Evolutionary conservation across 2,113 vertebrate species (phyloP).

Genomic region (Epinephelus moara): DNA sequence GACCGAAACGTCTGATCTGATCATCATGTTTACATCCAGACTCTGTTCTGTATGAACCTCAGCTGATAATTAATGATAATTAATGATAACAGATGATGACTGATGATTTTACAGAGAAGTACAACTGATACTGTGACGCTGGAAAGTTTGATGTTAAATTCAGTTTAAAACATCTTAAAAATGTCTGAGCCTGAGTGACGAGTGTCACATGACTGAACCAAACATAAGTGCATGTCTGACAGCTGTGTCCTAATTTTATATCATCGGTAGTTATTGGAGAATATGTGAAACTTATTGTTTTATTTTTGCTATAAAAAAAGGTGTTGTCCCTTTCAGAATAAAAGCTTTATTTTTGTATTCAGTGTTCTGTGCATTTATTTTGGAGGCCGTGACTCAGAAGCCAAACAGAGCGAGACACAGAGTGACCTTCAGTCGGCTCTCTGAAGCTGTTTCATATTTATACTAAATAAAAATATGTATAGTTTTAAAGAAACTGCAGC

Average conservation of each 20-base stretch:
- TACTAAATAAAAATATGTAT: neutral
- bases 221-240: neutral
- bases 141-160: neutral
- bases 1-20: accelerated
- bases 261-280: neutral
- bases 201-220: neutral
- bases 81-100: too few species aligned
- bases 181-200: too few species aligned
- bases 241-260: neutral
- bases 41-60: neutral
- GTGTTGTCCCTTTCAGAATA: neutral
- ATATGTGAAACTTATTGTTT: neutral
- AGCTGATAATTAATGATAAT: too few species aligned
- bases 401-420: neutral
- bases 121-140: too few species aligned
- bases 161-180: too few species aligned
- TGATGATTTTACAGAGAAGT: neutral
- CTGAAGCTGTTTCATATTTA: neutral
- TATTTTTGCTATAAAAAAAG: neutral
- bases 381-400: neutral
- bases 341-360: conserved; percentile 29
- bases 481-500: neutral
- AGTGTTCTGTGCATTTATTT: neutral
- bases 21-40: neutral
- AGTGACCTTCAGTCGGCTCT: neutral